Evolutionary conservation across 2,888 invertebrate genomes (phyloP), one percentile per base, ranked within the genome.

Genomic region (Drosophila robusta): DNA sequence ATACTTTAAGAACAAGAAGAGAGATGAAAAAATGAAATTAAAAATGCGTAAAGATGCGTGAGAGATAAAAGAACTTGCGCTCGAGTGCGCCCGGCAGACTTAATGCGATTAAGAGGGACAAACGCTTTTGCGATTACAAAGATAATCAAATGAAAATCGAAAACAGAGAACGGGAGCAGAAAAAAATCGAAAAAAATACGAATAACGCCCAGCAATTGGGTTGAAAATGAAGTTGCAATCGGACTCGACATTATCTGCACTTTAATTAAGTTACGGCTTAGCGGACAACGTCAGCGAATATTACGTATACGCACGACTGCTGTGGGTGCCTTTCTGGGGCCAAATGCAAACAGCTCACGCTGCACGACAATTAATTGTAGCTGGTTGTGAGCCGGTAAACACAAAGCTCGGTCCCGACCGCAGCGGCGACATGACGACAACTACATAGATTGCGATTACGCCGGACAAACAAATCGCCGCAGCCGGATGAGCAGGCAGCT

Each of bases 91-190:
- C 81, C 63, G 76, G 47, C 57, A 39, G 55, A 54, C 62, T 85
- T 85, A 81, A 81, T 75, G 78, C 67, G 72, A 75, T 81, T 85
- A 57, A 70, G 52, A 54, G 52, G 68, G 63, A 75, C 78, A 84
- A 80, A 60, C 60, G 70, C 69, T 68, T 70, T 70, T 63, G 51
- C 55, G 69, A 71, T 75, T 72, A 70, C 75, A 75, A 67, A 56
- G 69, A 69, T 73, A 81, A 71, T 82, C 69, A 76, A 67, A 79
- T 70, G 63, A 70, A 66, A 61, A 57, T 83, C 63, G 45, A 67
- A 69, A 70, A 63, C 67, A 67, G 78, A 67, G 39, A 49, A 34
- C 12, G 24, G 7, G 8, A 22, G 51, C 18, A 14, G 9, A 14
- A 42, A 49, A 22, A 11, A 24, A 18, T 1, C 18, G 18, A 18